A percentile compares a stretch with the other conserved stretches of the same genome.
Evolutionary conservation across 2,888 invertebrate species (phyloP).

Genomic region (Leucoma salicis): DNA sequence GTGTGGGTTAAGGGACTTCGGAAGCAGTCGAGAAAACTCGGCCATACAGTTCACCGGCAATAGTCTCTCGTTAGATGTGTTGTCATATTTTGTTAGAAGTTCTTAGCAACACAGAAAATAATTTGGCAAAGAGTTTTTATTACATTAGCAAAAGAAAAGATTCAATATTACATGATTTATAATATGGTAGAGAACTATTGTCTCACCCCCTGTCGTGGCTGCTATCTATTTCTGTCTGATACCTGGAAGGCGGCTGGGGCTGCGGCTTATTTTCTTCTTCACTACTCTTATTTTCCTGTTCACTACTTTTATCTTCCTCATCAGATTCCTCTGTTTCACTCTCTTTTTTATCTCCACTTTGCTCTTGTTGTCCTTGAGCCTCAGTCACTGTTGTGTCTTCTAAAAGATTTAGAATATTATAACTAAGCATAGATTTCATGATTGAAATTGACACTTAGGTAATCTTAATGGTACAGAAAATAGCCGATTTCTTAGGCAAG

Average conservation of each 20-base stretch:
- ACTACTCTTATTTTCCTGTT: conserved; percentile 19
- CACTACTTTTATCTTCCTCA: conserved; percentile 19
- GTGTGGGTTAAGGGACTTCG: too few relatives aligned
- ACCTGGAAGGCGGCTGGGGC: conserved; percentile 70
- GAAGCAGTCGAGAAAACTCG: too few relatives aligned
- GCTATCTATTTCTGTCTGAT: conserved; percentile 68
- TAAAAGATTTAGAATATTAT: not conserved
- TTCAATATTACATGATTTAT: too few relatives aligned
- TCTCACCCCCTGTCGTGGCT: conserved; percentile 66
- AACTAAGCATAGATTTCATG: not conserved
- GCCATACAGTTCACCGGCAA: too few relatives aligned
- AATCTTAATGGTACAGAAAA: not conserved
- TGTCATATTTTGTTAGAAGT: too few relatives aligned
- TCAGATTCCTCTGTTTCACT: conserved; percentile 9
- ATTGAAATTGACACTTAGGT: not conserved
- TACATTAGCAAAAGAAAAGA: too few relatives aligned
- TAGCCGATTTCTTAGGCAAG: too few relatives aligned
- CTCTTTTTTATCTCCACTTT: not conserved
- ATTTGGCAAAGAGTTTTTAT: too few relatives aligned
- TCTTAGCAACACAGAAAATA: too few relatives aligned
- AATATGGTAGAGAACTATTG: conserved; percentile 4
- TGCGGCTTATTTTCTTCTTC: conserved; percentile 43
- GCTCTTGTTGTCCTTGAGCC: not conserved
- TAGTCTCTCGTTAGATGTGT: too few relatives aligned
- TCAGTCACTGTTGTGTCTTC: not conserved